A percentile compares a stretch with the other conserved stretches of the same genome.
Evolutionary conservation across 2,797 vertebrate genomes (phyloP).

Genomic region (Loriculus beryllinus): DNA sequence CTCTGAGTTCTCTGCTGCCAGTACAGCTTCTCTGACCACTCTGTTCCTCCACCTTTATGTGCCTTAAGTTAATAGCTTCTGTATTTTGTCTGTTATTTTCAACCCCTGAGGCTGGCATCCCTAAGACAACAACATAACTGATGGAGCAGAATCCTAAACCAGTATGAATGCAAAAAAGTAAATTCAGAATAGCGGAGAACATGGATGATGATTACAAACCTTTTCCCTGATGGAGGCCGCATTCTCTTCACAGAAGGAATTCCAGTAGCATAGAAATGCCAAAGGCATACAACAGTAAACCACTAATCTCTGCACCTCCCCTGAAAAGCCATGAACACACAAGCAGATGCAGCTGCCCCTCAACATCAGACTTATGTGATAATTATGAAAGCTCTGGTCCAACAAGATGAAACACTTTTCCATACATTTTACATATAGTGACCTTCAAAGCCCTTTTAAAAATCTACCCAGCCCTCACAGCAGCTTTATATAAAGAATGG

Average conservation of each 20-base stretch:
- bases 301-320: background rate
- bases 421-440: background rate
- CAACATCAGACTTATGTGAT: accelerated
- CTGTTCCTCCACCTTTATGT: accelerated
- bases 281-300: background rate
- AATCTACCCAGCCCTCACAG: background rate
- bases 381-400: background rate
- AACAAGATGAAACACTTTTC: background rate
- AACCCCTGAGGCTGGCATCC: background rate
- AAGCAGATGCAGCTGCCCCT: background rate
- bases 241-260: background rate
- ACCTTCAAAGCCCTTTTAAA: background rate
- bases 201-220: background rate
- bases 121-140: background rate
- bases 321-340: background rate
- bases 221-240: background rate
- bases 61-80: background rate
- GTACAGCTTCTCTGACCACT: background rate
- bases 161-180: background rate
- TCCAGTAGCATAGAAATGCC: background rate
- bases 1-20: background rate
- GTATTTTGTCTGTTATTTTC: background rate
- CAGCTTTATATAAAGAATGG: background rate
- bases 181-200: background rate
- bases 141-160: background rate